phyloP scores from a whole-genome alignment of 2,797 vertebrate species.

The Rhynchonycteris naso region DNA sequence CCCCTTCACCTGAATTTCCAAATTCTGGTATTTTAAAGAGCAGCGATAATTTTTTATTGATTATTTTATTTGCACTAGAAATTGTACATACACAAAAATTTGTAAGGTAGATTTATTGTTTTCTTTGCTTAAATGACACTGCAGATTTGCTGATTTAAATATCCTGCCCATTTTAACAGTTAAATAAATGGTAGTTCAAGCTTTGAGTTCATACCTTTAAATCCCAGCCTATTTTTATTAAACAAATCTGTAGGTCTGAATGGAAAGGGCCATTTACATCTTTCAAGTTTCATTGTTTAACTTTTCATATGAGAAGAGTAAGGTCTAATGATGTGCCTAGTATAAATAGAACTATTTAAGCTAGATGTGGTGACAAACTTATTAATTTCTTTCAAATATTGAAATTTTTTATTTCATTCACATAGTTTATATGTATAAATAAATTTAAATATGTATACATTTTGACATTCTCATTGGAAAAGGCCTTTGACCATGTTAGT shows the following conservation, averaged over 20 bases:
- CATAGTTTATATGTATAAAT: not conserved
- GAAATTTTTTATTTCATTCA: not conserved
- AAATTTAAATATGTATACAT: not conserved
- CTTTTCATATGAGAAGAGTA: not conserved
- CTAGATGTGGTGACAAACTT: not conserved
- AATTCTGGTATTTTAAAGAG: not conserved
- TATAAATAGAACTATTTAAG: not conserved
- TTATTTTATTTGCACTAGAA: not conserved
- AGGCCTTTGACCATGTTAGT: not conserved
- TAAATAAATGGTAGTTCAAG: not conserved
- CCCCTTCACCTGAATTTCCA: not conserved
- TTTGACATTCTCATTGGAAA: not conserved
- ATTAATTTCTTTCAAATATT: not conserved
- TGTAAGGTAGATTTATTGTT: not conserved
- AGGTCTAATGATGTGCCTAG: not conserved
- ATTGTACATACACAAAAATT: not conserved
- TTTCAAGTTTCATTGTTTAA: not conserved
- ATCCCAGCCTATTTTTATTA: not conserved
- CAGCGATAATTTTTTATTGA: not conserved
- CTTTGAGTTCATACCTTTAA: not conserved
- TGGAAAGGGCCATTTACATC: not conserved
- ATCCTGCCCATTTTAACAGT: not conserved
- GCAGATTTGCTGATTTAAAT: not conserved
- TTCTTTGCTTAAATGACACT: not conserved
- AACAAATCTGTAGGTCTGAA: not conserved